These are phyloP conservation scores for Eurypyga helias DNA, from an alignment of 2,113 vertebrate genomes.

Conservation along the genomic window DNA sequence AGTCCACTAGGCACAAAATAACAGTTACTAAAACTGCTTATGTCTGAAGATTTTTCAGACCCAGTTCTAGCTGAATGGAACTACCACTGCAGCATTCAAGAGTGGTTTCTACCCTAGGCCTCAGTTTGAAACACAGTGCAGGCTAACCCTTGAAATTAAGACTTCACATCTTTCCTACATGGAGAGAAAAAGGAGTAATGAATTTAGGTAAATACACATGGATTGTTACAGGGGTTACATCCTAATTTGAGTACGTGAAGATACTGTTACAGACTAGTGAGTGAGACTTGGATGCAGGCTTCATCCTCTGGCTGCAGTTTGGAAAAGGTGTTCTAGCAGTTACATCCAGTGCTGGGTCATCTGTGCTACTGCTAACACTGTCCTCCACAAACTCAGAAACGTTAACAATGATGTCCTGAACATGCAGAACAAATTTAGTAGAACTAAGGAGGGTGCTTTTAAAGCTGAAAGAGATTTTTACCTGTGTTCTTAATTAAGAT, in stretches of 20 bases:
- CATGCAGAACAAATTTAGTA: neutral
- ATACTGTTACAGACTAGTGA: neutral
- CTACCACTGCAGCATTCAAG: neutral
- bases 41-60: neutral
- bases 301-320: neutral
- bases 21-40: neutral
- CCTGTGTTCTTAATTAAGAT: neutral
- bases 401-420: neutral
- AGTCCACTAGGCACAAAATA: neutral
- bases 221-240: neutral
- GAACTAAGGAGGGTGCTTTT: neutral
- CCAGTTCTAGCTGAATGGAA: neutral
- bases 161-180: neutral
- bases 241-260: neutral
- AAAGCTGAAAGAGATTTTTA: neutral
- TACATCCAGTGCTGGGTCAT: neutral
- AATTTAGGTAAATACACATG: neutral
- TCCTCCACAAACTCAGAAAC: neutral
- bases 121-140: neutral
- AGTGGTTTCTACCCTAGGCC: neutral
- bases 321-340: neutral
- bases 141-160: neutral
- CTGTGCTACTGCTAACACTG: neutral
- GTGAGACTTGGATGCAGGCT: neutral
- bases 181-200: neutral